phyloP scores from a whole-genome alignment of 1,140 invertebrate genomes.

The Cylas formicarius region DNA sequence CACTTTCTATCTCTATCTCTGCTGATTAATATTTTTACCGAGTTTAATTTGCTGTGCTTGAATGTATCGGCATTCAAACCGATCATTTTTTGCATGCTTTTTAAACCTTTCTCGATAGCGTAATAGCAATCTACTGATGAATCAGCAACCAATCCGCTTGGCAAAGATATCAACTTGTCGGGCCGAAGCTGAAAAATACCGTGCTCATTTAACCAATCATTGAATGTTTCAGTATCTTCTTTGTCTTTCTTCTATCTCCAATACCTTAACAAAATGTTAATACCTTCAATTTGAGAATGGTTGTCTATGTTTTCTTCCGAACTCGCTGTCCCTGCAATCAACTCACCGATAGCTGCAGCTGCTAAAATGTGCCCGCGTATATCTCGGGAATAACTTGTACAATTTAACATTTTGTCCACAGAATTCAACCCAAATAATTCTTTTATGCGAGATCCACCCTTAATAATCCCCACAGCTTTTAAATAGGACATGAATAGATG shows the following conservation, averaged over 20 bases:
- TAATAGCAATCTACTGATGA: too few relatives aligned
- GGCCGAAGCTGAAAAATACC: too few relatives aligned
- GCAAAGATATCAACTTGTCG: too few relatives aligned
- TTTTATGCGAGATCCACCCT: too few relatives aligned
- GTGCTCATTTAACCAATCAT: too few relatives aligned
- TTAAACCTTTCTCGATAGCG: too few relatives aligned
- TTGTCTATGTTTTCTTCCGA: slow-evolving; percentile 7
- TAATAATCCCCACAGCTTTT: slow-evolving; percentile 1
- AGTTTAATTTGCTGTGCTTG: slow-evolving; percentile 17
- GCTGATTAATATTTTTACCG: slow-evolving; percentile 10
- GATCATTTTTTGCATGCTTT: too few relatives aligned
- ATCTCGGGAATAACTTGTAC: slow-evolving; percentile 6
- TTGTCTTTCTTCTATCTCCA: too few relatives aligned
- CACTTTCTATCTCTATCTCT: slow-evolving; percentile 24
- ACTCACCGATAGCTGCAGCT: slow-evolving; percentile 2
- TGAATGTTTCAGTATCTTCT: too few relatives aligned
- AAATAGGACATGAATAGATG: slow-evolving; percentile 4
- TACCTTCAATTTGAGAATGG: not conserved
- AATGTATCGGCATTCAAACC: slow-evolving; percentile 2
- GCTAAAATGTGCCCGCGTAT: slow-evolving; percentile 7
- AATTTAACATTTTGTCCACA: slow-evolving; percentile 10
- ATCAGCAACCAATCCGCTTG: too few relatives aligned
- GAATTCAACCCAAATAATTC: too few relatives aligned
- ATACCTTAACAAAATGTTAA: slow-evolving; percentile 6
- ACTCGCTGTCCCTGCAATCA: not conserved